These are phyloP conservation scores for Mylabris phalerata DNA, from an alignment of 1,140 invertebrate genomes.

Conservation along the genomic window DNA sequence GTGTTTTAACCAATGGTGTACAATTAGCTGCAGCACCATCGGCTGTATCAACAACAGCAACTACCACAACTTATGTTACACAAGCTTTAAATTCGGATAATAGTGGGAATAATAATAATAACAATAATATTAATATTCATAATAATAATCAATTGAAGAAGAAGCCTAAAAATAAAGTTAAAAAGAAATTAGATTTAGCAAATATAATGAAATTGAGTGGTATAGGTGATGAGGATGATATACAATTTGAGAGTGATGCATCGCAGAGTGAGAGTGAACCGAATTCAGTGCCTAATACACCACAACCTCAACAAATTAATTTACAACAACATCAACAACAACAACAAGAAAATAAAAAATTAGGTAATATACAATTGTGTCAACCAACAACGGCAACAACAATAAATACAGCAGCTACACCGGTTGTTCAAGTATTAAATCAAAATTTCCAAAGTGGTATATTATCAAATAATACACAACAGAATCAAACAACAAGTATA, in stretches of 20 bases:
- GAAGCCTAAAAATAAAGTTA: constrained; percentile 40
- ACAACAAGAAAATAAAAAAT: constrained; percentile 27
- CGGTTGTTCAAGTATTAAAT: constrained; percentile 34
- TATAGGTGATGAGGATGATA: constrained; percentile 41
- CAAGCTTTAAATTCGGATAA: constrained; percentile 23
- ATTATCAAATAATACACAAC: constrained; percentile 30
- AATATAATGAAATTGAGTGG: constrained; percentile 51
- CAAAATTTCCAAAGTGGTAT: constrained; percentile 35
- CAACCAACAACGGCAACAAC: constrained; percentile 24
- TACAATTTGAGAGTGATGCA: constrained; percentile 41
- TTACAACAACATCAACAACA: constrained; percentile 15
- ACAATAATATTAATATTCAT: background rate
- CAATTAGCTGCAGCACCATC: constrained; percentile 38
- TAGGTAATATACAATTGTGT: constrained; percentile 36
- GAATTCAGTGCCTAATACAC: constrained; percentile 30
- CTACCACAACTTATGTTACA: constrained; percentile 37
- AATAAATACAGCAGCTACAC: constrained; percentile 27
- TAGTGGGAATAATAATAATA: background rate
- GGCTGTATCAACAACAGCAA: constrained; percentile 35
- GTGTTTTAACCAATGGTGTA: constrained; percentile 48
- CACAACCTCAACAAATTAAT: constrained; percentile 20
- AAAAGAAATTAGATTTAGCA: constrained; percentile 48
- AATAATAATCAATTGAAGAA: constrained; percentile 25
- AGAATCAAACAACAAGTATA: constrained; percentile 24
- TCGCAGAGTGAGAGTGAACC: constrained; percentile 38